Percentiles rank a stretch among this genome's conserved stretches.
Evolutionary conservation across 2,113 vertebrate genomes (phyloP).

Genomic region (Silurus asotus): DNA sequence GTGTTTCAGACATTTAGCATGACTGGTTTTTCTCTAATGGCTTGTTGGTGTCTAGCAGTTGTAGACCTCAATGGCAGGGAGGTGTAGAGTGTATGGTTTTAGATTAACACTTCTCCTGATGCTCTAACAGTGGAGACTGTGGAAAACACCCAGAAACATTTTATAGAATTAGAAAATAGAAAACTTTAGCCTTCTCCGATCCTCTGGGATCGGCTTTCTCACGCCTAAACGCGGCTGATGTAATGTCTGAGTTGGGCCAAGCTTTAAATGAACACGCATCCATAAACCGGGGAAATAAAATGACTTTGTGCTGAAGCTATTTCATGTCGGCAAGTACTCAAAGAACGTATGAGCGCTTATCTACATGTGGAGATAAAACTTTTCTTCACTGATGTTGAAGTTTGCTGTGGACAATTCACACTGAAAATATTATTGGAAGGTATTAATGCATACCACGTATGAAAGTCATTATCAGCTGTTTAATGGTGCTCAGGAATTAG

Average conservation of each 20-base stretch:
- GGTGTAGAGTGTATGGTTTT: conserved; percentile 54
- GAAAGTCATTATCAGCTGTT: conserved; percentile 30
- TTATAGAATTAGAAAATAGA: conserved; percentile 37
- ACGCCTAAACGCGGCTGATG: conserved; percentile 69
- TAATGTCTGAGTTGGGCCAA: conserved; percentile 66
- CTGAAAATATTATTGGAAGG: conserved; percentile 18
- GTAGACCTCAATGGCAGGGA: conserved; percentile 2
- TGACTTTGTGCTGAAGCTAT: conserved; percentile 58
- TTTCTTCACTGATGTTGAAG: background rate
- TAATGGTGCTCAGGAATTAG: background rate
- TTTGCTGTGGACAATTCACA: background rate
- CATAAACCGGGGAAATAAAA: conserved; percentile 67
- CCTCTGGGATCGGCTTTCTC: conserved; percentile 70
- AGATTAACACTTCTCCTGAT: conserved; percentile 63
- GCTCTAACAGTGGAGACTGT: conserved; percentile 56
- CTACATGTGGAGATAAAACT: conserved; percentile 31
- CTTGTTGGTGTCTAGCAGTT: background rate
- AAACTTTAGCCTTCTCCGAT: conserved; percentile 54
- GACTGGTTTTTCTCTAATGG: conserved; percentile 31
- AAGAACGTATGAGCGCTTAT: conserved; percentile 36
- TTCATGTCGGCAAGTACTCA: conserved; percentile 41
- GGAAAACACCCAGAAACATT: conserved; percentile 53
- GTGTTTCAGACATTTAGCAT: conserved; percentile 33
- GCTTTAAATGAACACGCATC: conserved; percentile 60
- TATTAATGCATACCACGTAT: background rate